Evolutionary conservation across 1,140 invertebrate genomes (phyloP), one percentile per base, ranked within the genome.

Genomic region (Drosophila seguyi): DNA sequence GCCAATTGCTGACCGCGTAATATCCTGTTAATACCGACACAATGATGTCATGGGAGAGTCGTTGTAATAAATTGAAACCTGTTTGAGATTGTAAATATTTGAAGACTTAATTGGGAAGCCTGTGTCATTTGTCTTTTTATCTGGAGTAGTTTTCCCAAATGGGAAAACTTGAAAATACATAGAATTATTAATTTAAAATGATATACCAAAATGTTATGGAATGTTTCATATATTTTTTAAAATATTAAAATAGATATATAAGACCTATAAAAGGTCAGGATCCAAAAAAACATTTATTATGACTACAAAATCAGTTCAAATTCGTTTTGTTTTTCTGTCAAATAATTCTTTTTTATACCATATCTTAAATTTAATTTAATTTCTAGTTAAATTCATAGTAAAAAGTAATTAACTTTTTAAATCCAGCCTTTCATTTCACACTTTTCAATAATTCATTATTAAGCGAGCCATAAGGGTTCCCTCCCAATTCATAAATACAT

Each of bases 21-120:
- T 60, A 77, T 77, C 74, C 74, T 77, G 55, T 22, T 50, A 55
- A 39, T 14, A 27, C 2, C 16, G 16, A 6, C n/a, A 31, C 18
- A n/a, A 53, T 77, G 63, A 77, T 58, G 73, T 76, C 62, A 56
- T 57, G 14, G 36, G 27, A 50, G 11, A 62, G n/a, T 34, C 22
- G 10, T 10, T 74, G 25, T 57, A 31, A 38, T 48, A 29, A 34
- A 20, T 53, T 55, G 20, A 18, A 18, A 38, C 29, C 38, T 20
- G 20, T 36, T 69, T 47, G 7, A 39, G 25, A 38, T 39, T 48
- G 44, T 29, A 58, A 41, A 58, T 58, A 58, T 57, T 62, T n/a
- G 14, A 20, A 36, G 22, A 22, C 25, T 31, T 34, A 10, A 53
- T 53, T 53, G 18, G 31, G 1, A 22, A 1, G 29, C 16, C 22